These are phyloP conservation scores for Metopolophium dirhodum DNA, from an alignment of 1,140 invertebrate species.

Conservation along the genomic window DNA sequence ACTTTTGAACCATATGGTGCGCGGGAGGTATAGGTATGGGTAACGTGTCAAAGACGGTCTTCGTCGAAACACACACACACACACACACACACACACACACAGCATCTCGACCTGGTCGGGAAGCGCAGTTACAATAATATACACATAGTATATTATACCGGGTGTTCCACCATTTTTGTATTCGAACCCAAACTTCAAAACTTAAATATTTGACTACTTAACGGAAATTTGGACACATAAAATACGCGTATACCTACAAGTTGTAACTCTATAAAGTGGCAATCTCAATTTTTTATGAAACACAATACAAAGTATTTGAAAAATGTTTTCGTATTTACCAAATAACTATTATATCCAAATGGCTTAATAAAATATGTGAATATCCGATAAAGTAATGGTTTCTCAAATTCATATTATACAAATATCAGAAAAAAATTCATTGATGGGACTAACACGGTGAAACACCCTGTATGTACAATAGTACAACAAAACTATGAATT, in stretches of 20 bases:
- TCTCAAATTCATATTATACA: background rate
- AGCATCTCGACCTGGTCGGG: background rate
- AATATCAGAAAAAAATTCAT: background rate
- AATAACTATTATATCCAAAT: background rate
- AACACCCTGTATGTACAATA: background rate
- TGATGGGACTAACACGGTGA: background rate
- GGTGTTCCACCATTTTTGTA: background rate
- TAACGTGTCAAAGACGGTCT: background rate
- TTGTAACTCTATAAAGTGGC: background rate
- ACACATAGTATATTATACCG: background rate
- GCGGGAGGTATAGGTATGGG: background rate
- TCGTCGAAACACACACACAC: background rate
- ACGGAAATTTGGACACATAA: background rate
- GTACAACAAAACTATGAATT: constrained; percentile 16
- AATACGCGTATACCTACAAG: background rate
- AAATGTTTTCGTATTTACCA: no score
- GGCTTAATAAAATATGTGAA: background rate
- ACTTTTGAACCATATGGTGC: constrained; percentile 21
- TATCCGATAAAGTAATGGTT: background rate
- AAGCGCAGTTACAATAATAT: background rate
- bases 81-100: background rate
- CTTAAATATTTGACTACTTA: background rate
- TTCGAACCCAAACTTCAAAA: background rate
- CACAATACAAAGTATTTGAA: background rate
- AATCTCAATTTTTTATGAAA: background rate